Base-by-base conservation (phyloP, 2,888 invertebrate genomes). In the Himalopsyche tibetana region DNA sequence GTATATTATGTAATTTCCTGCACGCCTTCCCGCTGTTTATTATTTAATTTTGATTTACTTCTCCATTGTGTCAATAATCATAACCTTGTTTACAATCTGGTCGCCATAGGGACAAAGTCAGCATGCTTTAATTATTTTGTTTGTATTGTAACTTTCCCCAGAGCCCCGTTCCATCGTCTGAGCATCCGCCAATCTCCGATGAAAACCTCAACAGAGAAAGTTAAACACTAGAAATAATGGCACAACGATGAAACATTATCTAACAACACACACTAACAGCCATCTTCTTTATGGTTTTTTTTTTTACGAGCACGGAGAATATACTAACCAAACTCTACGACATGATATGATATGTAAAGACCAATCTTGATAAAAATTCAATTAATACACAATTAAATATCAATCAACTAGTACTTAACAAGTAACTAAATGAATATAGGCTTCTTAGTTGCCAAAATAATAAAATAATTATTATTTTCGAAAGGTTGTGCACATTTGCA, bases 151-250 rank as follows among this genome's bases (percentile, higher is more conserved):
- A 82, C 86, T 85, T 87, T 91, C 91, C 92, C 92, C 94, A 96
- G 96, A 96, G 95, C 93, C 96, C 96, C 90, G 92, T 95, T 91
- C 96, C 95, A 91, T 93, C 93, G 90, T 91, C 92, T 90, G 91
- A 92, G 91, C 94, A 93, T 91, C 92, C 92, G 90, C 94, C 95
- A 91, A 95, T 95, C 90, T 94, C 95, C 90, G 96, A 96, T 91
- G 96, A 95, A 91, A 96, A 96, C 93, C 94, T 96, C 92, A 96
- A 96, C 92, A 95, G 95, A 90, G 94, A 94, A 91, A 94, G 92
- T 92, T 94, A 94, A 92, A 89, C 84, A 82, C 81, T 74, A 74
- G 28, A 74, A 74, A 74, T 74, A 74, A 74, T 74, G 74, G 74
- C 74, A 38, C 74, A n/a, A 36, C 45, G 80, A 56, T 55, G 82